Evolutionary conservation across 2,888 invertebrate species (phyloP).

Genomic region (Spisula solida): DNA sequence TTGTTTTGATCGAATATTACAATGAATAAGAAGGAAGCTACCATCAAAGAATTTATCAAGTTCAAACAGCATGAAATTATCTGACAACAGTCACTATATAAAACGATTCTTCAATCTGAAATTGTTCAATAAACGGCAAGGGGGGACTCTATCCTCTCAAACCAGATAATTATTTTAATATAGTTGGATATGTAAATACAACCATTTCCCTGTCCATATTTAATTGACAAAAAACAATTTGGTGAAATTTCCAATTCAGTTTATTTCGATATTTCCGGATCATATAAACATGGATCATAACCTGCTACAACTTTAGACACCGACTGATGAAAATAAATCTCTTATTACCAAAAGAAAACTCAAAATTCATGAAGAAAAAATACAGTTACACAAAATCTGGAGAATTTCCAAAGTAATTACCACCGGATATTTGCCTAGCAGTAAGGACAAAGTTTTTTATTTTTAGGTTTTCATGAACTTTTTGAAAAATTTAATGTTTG

Average conservation of each 20-base stretch:
- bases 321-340: background rate
- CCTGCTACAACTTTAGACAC: background rate
- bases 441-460: background rate
- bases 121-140: background rate
- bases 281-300: background rate
- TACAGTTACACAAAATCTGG: conserved; percentile 34
- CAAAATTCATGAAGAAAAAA: conserved; percentile 30
- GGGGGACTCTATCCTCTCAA: background rate
- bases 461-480: too few relatives aligned
- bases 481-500: too few relatives aligned
- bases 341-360: background rate
- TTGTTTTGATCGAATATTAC: conserved; percentile 1
- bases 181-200: background rate
- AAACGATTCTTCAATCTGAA: background rate
- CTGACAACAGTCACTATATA: background rate
- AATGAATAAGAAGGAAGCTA: background rate
- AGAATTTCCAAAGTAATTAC: conserved; percentile 53
- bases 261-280: background rate
- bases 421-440: conserved; percentile 35
- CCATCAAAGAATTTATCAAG: background rate
- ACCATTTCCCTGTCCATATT: background rate
- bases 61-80: background rate
- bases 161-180: background rate
- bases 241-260: background rate
- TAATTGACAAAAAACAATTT: background rate